These are phyloP conservation scores for Drosophila ustulata DNA, from an alignment of 2,888 invertebrate genomes.

Conservation along the genomic window DNA sequence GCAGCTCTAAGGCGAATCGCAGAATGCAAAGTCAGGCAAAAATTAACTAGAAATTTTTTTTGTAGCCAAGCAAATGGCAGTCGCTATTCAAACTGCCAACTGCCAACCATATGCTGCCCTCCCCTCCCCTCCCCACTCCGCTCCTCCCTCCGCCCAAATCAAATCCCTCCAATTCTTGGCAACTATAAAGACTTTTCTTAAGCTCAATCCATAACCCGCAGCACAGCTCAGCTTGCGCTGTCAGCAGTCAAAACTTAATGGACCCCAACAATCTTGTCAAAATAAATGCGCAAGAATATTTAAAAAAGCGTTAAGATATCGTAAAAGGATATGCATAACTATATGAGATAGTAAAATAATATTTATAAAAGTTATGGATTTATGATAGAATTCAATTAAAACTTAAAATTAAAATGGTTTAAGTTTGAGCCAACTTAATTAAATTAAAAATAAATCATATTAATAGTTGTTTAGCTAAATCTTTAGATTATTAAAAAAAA, in stretches of 20 bases:
- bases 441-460: too few species aligned
- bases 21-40: constrained; percentile 59
- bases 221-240: constrained; percentile 16
- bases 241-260: constrained; percentile 15
- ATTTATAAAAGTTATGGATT: too few species aligned
- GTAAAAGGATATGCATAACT: not conserved
- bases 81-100: constrained; percentile 13
- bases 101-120: constrained; percentile 18
- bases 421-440: too few species aligned
- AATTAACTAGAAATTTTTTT: constrained; percentile 54
- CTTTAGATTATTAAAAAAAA: too few species aligned
- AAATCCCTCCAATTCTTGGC: not conserved
- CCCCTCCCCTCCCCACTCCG: too few species aligned
- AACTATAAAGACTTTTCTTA: constrained; percentile 27
- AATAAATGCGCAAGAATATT: constrained; percentile 1
- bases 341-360: too few species aligned
- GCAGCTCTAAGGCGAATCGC: constrained; percentile 31
- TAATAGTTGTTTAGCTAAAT: too few species aligned
- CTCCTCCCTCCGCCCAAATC: not conserved
- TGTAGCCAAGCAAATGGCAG: constrained; percentile 15
- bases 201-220: constrained; percentile 10
- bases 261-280: constrained; percentile 6
- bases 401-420: too few species aligned
- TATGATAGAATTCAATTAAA: too few species aligned
- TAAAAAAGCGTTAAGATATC: not conserved